A percentile compares a stretch with the other conserved stretches of the same genome.
Evolutionary conservation across 2,113 vertebrate species (phyloP).

Genomic region (Empidonax alnorum): DNA sequence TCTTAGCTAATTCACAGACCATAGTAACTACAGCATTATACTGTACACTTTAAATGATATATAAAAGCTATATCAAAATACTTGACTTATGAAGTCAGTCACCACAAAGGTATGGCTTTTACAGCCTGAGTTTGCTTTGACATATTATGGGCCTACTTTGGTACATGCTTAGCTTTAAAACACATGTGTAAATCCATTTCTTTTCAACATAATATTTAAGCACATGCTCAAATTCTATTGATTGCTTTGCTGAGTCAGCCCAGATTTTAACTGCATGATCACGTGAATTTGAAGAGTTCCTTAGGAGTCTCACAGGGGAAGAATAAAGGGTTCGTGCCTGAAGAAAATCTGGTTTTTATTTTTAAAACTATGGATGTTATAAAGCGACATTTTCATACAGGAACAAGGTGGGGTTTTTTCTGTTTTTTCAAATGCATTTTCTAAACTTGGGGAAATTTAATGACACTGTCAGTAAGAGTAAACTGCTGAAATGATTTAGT

Average conservation of each 20-base stretch:
- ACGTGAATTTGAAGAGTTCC: conserved; percentile 9
- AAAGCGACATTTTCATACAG: conserved; percentile 47
- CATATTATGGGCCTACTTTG: neutral
- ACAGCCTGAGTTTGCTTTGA: neutral
- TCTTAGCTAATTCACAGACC: neutral
- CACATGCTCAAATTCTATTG: conserved; percentile 41
- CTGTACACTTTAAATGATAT: neutral
- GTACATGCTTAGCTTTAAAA: conserved; percentile 17
- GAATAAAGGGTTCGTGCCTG: conserved; percentile 23
- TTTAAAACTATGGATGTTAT: conserved; percentile 18
- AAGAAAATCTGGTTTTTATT: conserved; percentile 48
- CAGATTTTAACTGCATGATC: neutral
- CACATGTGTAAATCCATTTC: neutral
- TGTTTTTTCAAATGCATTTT: conserved; percentile 4
- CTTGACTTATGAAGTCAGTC: conserved; percentile 27
- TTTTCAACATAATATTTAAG: conserved; percentile 29
- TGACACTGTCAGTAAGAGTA: neutral
- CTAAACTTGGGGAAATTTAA: conserved; percentile 34
- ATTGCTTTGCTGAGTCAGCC: conserved; percentile 50
- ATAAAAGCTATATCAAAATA: conserved; percentile 7
- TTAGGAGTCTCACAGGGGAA: conserved; percentile 17
- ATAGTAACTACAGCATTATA: neutral
- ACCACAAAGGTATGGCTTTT: conserved; percentile 9
- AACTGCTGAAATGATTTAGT: conserved; percentile 40
- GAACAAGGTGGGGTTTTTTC: neutral